phyloP scores from a whole-genome alignment of 2,797 vertebrate species.

The Threskiornis aethiopicus region DNA sequence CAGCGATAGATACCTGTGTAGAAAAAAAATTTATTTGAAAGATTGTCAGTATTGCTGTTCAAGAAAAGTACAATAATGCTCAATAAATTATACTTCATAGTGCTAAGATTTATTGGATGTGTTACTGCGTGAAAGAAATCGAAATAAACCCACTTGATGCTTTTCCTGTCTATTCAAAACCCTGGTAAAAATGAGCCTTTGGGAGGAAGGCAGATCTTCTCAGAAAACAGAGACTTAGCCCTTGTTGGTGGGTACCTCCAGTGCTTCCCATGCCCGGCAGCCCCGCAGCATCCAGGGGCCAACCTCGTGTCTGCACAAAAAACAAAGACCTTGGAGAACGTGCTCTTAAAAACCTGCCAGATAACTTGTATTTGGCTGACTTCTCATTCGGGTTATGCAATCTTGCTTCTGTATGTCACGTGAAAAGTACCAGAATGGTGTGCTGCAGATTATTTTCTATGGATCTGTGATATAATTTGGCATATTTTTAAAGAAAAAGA shows the following conservation, averaged over 20 bases:
- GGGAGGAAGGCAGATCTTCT: background rate
- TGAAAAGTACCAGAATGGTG: background rate
- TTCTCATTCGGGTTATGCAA: background rate
- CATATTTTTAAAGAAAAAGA: background rate
- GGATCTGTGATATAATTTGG: background rate
- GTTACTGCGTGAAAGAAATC: background rate
- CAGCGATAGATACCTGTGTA: background rate
- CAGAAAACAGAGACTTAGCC: background rate
- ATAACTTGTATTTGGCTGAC: background rate
- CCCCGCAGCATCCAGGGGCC: background rate
- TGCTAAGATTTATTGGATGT: slow-evolving; percentile 17
- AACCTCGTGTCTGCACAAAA: background rate
- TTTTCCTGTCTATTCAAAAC: background rate
- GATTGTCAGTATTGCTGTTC: background rate
- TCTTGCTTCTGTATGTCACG: background rate
- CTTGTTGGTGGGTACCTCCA: background rate
- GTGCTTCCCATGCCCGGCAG: background rate
- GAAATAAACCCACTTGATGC: background rate
- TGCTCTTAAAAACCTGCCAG: background rate
- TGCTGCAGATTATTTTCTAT: background rate
- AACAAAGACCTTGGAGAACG: background rate
- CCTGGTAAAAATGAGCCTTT: background rate
- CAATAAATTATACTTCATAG: slow-evolving; percentile 39
- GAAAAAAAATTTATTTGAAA: background rate
- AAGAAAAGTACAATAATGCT: slow-evolving; percentile 16